These are phyloP conservation scores for Thamnophis sirtalis DNA, from an alignment of 2,113 vertebrate species.

Conservation along the genomic window DNA sequence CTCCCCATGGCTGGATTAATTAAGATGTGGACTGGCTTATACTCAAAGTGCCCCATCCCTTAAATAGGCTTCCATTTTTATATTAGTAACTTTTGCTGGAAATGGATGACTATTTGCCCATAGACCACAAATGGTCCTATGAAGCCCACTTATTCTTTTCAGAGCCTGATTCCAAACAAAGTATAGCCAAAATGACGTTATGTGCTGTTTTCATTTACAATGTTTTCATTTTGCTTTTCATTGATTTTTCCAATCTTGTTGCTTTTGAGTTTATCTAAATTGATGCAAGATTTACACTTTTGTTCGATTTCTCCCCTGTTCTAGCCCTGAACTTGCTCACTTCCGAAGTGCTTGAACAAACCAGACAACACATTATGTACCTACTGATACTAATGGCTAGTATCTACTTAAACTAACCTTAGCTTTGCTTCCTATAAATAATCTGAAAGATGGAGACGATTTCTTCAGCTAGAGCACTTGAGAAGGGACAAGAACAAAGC, in stretches of 20 bases:
- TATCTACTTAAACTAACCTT: neutral
- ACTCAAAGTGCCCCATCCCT: neutral
- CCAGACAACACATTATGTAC: neutral
- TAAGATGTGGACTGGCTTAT: neutral
- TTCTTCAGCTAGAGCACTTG: neutral
- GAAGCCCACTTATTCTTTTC: neutral
- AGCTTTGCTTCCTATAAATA: neutral
- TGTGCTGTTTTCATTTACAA: neutral
- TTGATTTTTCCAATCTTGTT: neutral
- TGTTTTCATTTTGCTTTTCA: neutral
- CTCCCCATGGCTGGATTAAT: neutral
- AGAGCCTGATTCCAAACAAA: neutral
- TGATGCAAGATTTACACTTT: neutral
- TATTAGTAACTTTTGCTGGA: neutral
- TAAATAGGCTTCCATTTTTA: neutral
- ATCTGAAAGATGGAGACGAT: neutral
- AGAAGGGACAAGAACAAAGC: neutral
- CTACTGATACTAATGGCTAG: neutral
- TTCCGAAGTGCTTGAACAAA: neutral
- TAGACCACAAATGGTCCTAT: neutral
- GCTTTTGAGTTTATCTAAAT: neutral
- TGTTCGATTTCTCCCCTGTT: neutral
- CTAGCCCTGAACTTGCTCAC: neutral
- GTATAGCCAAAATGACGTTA: neutral
- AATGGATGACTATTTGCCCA: neutral